Evolutionary conservation across 2,888 invertebrate species (phyloP).

Genomic region (Maniola hyperantus): DNA sequence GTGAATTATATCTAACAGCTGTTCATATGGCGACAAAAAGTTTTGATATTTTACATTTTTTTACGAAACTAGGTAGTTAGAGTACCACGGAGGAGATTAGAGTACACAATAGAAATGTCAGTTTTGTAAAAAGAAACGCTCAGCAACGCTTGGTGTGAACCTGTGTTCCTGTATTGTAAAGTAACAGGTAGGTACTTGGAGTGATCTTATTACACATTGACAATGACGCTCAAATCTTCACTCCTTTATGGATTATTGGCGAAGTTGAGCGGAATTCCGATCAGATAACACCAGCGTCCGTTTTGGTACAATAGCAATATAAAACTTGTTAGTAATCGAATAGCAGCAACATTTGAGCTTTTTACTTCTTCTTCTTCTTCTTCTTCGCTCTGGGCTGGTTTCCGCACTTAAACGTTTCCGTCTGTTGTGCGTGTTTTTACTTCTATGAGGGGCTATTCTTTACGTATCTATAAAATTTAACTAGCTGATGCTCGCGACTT

Average conservation of each 20-base stretch:
- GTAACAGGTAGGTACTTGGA: slow-evolving; percentile 64
- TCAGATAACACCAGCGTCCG: slow-evolving; percentile 76
- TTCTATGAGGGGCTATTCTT: too few species aligned
- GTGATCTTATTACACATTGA: slow-evolving; percentile 73
- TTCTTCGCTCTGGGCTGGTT: too few species aligned
- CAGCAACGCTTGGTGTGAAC: slow-evolving; percentile 57
- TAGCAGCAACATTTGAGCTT: slow-evolving; percentile 50
- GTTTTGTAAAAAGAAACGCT: slow-evolving; percentile 46
- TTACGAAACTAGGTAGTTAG: background rate
- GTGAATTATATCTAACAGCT: slow-evolving; percentile 36
- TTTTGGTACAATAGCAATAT: slow-evolving; percentile 59
- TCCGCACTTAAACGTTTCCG: too few species aligned
- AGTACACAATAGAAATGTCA: slow-evolving; percentile 27
- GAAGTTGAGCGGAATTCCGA: slow-evolving; percentile 73
- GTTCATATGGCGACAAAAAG: slow-evolving; percentile 18
- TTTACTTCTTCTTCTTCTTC: background rate
- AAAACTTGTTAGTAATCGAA: slow-evolving; percentile 57
- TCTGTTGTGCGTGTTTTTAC: too few species aligned
- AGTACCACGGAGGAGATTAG: too few species aligned
- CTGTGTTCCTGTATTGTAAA: slow-evolving; percentile 57
- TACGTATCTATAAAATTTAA: too few species aligned
- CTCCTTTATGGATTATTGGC: slow-evolving; percentile 59
- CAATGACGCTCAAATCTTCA: slow-evolving; percentile 61
- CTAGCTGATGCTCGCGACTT: too few species aligned
- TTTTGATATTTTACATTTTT: slow-evolving; percentile 19